Conservation (phyloP, 2,113 vertebrate species). For the Chlamydotis undulata region DNA sequence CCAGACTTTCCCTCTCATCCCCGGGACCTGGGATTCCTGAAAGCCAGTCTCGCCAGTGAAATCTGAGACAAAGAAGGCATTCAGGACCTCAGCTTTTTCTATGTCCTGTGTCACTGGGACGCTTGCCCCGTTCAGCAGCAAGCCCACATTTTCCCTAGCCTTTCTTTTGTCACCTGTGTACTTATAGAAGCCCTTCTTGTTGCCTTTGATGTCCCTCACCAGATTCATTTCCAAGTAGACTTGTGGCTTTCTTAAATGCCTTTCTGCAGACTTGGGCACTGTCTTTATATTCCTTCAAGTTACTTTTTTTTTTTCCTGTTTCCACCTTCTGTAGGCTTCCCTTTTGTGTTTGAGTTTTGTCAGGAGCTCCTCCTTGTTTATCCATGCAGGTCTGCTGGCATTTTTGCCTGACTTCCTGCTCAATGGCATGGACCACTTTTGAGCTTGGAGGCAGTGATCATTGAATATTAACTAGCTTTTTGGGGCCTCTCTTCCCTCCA, state of each 20-base stretch:
- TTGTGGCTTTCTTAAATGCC: neutral
- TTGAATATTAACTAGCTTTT: neutral
- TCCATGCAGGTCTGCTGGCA: neutral
- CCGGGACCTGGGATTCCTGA: neutral
- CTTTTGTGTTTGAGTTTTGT: neutral
- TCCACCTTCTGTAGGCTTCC: neutral
- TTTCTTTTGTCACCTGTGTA: neutral
- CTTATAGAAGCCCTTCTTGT: neutral
- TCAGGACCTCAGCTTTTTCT: neutral
- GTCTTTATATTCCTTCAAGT: neutral
- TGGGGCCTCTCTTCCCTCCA: neutral
- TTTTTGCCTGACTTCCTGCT: neutral
- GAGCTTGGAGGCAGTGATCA: neutral
- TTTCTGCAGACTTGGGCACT: neutral
- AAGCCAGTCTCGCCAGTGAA: neutral
- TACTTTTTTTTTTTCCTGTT: neutral
- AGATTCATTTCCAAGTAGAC: neutral
- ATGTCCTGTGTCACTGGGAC: neutral
- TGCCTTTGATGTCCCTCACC: neutral
- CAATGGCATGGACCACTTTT: too few species aligned
- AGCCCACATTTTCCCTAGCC: neutral
- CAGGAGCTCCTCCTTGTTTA: neutral
- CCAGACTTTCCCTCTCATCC: neutral
- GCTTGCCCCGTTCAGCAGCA: neutral
- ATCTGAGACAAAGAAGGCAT: neutral